These are phyloP conservation scores for Sturnira hondurensis DNA, from an alignment of 2,113 vertebrate species.

Conservation along the genomic window DNA sequence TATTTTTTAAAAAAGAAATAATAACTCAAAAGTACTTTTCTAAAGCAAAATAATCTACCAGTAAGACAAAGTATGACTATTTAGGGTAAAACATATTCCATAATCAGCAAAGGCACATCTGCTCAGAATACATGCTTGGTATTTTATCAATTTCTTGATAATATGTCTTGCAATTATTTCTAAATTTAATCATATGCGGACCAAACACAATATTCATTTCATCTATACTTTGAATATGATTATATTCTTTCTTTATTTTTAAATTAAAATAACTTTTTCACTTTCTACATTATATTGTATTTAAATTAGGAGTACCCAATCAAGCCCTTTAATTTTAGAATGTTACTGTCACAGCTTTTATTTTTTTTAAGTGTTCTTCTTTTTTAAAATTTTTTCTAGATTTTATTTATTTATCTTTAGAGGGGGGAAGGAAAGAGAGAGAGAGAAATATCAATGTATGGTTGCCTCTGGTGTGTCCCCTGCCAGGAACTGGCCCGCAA, in stretches of 20 bases:
- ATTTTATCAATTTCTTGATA: background rate
- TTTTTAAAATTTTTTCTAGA: too few species aligned
- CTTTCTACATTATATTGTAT: background rate
- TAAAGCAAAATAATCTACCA: background rate
- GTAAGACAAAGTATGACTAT: background rate
- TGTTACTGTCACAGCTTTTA: background rate
- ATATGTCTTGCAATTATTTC: background rate
- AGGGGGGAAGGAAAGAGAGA: too few species aligned
- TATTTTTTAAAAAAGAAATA: background rate
- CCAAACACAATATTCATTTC: background rate
- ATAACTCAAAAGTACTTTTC: background rate
- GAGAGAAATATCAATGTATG: too few species aligned
- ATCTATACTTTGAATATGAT: background rate
- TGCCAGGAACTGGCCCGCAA: too few species aligned
- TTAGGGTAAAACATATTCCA: background rate
- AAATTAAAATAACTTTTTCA: background rate
- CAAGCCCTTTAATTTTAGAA: background rate
- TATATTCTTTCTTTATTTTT: background rate
- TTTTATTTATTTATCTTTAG: too few species aligned
- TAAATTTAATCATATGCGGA: background rate
- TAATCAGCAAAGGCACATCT: background rate
- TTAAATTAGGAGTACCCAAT: background rate
- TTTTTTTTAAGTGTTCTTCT: conserved; percentile 33
- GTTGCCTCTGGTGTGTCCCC: too few species aligned
- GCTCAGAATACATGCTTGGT: background rate